Evolutionary conservation across 2,888 invertebrate genomes (phyloP).

Genomic region (Serripes groenlandicus): DNA sequence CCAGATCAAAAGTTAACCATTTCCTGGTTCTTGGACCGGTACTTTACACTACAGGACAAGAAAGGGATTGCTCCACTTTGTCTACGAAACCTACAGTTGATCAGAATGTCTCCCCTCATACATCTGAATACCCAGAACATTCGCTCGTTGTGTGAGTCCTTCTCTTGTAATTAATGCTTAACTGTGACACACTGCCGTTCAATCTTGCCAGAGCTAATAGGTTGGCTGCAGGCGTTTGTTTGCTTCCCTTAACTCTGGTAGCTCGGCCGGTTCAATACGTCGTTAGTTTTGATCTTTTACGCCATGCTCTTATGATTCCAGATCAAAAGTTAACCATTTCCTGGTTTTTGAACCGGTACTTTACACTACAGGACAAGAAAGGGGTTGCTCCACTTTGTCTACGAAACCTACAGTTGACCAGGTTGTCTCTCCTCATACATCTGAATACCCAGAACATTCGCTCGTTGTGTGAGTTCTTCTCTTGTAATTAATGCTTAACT

Average conservation of each 20-base stretch:
- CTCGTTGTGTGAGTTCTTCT: slow-evolving; percentile 46
- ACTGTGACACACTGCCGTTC: slow-evolving; percentile 51
- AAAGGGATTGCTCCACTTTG: not conserved
- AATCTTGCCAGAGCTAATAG: slow-evolving; percentile 54
- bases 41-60: not conserved
- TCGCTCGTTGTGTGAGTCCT: slow-evolving; percentile 51
- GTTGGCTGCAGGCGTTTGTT: slow-evolving; percentile 63
- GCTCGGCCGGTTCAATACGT: not conserved
- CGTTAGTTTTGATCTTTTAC: not conserved
- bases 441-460: slow-evolving; percentile 59
- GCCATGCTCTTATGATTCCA: not conserved
- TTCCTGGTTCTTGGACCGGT: not conserved
- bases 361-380: not conserved
- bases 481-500: slow-evolving; percentile 20
- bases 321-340: not conserved
- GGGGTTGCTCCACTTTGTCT: not conserved
- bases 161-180: slow-evolving; percentile 23
- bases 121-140: slow-evolving; percentile 54
- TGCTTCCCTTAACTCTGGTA: too few species aligned
- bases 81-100: not conserved
- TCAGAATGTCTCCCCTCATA: not conserved
- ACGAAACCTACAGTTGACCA: not conserved
- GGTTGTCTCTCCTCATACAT: slow-evolving; percentile 6
- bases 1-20: not conserved
- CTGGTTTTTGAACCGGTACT: not conserved